Conservation (phyloP, 2,797 vertebrate genomes). For the Notolabrus celidotus region DNA sequence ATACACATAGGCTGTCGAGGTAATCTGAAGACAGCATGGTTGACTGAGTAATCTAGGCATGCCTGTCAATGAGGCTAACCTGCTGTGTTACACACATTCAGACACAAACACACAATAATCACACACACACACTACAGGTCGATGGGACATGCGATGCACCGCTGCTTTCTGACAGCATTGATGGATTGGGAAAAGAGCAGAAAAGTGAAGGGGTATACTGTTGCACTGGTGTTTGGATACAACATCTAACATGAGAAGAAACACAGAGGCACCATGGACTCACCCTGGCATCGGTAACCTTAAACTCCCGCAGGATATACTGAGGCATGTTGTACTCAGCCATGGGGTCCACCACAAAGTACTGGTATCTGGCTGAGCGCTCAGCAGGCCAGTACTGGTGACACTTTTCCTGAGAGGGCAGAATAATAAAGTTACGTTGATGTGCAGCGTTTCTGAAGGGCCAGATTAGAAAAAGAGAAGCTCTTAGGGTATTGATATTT, state of each 20-base stretch:
- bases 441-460: background rate
- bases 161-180: slow-evolving; percentile 43
- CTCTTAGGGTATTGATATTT: background rate
- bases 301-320: slow-evolving; percentile 98
- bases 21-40: slow-evolving; percentile 55
- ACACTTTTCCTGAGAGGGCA: slow-evolving; percentile 91
- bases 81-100: slow-evolving; percentile 38
- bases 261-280: slow-evolving; percentile 61
- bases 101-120: slow-evolving; percentile 49
- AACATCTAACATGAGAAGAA: slow-evolving; percentile 17
- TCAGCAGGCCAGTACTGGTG: slow-evolving; percentile 99
- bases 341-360: slow-evolving; percentile 99
- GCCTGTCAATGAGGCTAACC: slow-evolving; percentile 55
- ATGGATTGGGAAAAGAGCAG: slow-evolving; percentile 46
- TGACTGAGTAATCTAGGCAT: slow-evolving; percentile 61
- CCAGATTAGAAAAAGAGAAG: background rate
- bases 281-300: slow-evolving; percentile 98
- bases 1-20: slow-evolving; percentile 30
- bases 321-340: slow-evolving; percentile 99
- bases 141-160: slow-evolving; percentile 65
- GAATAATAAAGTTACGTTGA: slow-evolving; percentile 6
- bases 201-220: slow-evolving; percentile 42
- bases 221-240: slow-evolving; percentile 26
- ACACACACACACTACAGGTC: slow-evolving; percentile 61
- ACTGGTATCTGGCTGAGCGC: slow-evolving; percentile 96